These are phyloP conservation scores for Bursaphelenchus mucronatus DNA, from an alignment of 1,140 invertebrate species.

Conservation along the genomic window DNA sequence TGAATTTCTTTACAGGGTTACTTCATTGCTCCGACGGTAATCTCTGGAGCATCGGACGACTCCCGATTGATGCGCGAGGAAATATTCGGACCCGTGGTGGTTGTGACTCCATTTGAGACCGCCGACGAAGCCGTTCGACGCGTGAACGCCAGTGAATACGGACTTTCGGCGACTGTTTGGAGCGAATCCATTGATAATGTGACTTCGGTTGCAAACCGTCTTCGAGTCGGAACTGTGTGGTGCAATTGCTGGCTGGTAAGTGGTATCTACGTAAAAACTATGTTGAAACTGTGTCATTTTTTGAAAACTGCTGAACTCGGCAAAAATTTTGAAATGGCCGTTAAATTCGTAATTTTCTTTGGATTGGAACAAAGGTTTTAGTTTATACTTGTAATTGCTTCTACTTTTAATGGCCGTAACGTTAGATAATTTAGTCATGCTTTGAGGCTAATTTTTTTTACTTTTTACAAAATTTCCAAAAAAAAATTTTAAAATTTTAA, in stretches of 20 bases:
- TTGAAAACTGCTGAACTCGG: too few relatives aligned
- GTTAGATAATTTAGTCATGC: too few relatives aligned
- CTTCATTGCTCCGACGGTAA: slow-evolving; percentile 66
- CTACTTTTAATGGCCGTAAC: too few relatives aligned
- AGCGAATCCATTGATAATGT: slow-evolving; percentile 62
- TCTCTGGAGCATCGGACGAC: slow-evolving; percentile 63
- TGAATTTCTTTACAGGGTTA: slow-evolving; percentile 61
- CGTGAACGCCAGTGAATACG: slow-evolving; percentile 66
- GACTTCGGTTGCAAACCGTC: slow-evolving; percentile 63
- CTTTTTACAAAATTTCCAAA: slow-evolving; percentile 14
- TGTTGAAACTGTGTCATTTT: too few relatives aligned
- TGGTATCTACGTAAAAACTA: slow-evolving; percentile 6
- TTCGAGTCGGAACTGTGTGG: slow-evolving; percentile 66
- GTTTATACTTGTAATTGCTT: too few relatives aligned
- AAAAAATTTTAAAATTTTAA: too few relatives aligned
- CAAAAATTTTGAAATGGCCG: too few relatives aligned
- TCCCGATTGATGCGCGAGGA: slow-evolving; percentile 66
- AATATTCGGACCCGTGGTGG: slow-evolving; percentile 68
- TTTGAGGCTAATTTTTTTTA: too few relatives aligned
- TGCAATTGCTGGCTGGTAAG: slow-evolving; percentile 67
- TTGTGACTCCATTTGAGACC: slow-evolving; percentile 65
- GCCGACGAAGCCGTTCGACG: slow-evolving; percentile 64
- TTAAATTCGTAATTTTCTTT: too few relatives aligned
- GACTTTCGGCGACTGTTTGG: slow-evolving; percentile 66
- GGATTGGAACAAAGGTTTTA: too few relatives aligned